These are phyloP conservation scores for Sorex araneus DNA, from an alignment of 2,113 vertebrate genomes.

Conservation along the genomic window DNA sequence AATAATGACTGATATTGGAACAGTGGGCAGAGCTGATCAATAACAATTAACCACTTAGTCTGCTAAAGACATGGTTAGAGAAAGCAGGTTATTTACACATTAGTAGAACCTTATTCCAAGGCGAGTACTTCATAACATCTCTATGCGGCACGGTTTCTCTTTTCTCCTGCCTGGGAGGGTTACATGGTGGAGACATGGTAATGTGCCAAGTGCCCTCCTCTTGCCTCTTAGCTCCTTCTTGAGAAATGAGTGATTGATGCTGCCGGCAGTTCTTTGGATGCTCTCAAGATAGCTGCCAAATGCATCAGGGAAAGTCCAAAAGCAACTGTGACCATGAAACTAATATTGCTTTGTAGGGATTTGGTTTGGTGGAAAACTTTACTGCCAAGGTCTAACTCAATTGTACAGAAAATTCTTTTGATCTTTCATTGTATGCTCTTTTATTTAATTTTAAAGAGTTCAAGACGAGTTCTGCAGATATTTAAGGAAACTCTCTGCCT, in stretches of 20 bases:
- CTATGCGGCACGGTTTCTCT: conserved; percentile 81
- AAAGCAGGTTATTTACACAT: conserved; percentile 88
- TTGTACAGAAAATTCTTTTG: conserved; percentile 78
- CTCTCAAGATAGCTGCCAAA: conserved; percentile 84
- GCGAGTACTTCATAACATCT: conserved; percentile 81
- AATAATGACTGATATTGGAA: conserved; percentile 91
- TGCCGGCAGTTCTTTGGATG: conserved; percentile 77
- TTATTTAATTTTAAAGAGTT: conserved; percentile 81
- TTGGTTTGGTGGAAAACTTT: conserved; percentile 80
- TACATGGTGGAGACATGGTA: conserved; percentile 57
- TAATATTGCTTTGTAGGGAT: conserved; percentile 83
- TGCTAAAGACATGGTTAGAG: conserved; percentile 89
- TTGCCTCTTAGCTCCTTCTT: conserved; percentile 73
- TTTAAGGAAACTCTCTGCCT: conserved; percentile 74
- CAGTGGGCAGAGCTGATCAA: conserved; percentile 90
- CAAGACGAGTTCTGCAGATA: conserved; percentile 74
- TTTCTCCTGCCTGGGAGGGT: conserved; percentile 74
- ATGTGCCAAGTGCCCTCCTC: conserved; percentile 65
- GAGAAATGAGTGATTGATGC: conserved; percentile 80
- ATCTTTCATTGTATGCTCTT: conserved; percentile 73
- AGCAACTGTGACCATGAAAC: conserved; percentile 81
- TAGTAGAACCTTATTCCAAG: conserved; percentile 85
- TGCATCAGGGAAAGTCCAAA: conserved; percentile 78
- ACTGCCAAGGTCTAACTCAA: conserved; percentile 76
- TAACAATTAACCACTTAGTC: conserved; percentile 90